Evolutionary conservation across 2,797 vertebrate genomes (phyloP).

Genomic region (Diplodus sargus): DNA sequence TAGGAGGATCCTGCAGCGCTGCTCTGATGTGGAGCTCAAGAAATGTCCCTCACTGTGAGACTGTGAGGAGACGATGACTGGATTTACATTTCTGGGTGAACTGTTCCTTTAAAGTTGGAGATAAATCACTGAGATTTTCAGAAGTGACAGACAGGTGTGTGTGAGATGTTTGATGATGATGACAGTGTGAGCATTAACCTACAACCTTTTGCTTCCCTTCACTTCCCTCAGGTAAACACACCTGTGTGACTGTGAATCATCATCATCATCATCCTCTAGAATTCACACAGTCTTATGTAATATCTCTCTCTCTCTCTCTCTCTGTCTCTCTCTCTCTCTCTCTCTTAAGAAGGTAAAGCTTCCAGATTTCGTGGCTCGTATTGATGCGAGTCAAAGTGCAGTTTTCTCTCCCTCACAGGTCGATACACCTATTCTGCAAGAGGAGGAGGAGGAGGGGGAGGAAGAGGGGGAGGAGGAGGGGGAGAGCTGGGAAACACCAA

Average conservation of each 20-base stretch:
- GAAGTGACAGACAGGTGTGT: no score
- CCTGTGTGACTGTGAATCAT: slow-evolving; percentile 25
- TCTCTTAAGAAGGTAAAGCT: not conserved
- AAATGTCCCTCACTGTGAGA: no score
- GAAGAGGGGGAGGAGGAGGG: not conserved
- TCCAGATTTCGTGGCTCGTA: not conserved
- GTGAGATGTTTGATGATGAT: not conserved
- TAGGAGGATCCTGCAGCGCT: no score
- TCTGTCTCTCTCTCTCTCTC: no score
- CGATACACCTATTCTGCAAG: slow-evolving; percentile 53
- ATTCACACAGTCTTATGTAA: slow-evolving; percentile 14
- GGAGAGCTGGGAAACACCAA: not conserved
- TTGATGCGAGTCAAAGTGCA: slow-evolving; percentile 55
- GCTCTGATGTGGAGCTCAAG: no score
- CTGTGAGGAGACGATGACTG: no score
- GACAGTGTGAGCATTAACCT: slow-evolving; percentile 19
- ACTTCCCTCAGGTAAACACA: slow-evolving; percentile 56
- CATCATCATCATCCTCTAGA: slow-evolving; percentile 13
- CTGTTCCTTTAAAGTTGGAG: no score
- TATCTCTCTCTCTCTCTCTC: no score
- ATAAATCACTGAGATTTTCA: not conserved
- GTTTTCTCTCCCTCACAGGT: slow-evolving; percentile 24
- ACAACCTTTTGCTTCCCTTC: slow-evolving; percentile 33
- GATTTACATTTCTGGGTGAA: no score
- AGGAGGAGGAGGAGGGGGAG: not conserved